A percentile compares a stretch with the other conserved stretches of the same genome.
phyloP scores from a whole-genome alignment of 2,113 vertebrate species.

The Hippocampus mohnikei region DNA sequence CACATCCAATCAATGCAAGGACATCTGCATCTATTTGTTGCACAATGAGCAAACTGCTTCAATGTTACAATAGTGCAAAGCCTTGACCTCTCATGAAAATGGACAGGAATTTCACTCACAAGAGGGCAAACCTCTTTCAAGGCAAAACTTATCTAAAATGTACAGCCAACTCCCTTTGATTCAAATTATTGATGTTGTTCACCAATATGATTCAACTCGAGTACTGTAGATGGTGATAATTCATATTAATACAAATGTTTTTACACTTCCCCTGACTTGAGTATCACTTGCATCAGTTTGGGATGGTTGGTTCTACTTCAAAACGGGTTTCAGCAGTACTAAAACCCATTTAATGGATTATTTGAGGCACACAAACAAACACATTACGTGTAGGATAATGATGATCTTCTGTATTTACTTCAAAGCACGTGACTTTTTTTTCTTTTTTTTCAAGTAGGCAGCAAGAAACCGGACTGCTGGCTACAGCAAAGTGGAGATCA shows the following conservation, averaged over 20 bases:
- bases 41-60: constrained; percentile 2
- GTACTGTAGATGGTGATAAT: background rate
- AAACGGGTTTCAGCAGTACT: background rate
- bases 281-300: background rate
- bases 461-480: background rate
- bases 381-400: background rate
- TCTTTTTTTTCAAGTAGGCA: background rate
- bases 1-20: constrained; percentile 23
- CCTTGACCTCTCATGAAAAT: constrained; percentile 16
- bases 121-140: background rate
- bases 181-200: background rate
- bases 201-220: background rate
- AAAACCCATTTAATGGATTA: background rate
- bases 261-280: background rate
- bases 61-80: constrained; percentile 24
- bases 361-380: background rate
- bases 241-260: background rate
- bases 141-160: background rate
- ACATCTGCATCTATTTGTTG: constrained; percentile 30
- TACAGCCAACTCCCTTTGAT: background rate
- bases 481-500: background rate
- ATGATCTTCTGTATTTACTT: background rate
- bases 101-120: background rate
- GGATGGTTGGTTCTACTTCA: background rate
- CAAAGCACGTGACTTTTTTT: background rate